Base-by-base conservation (phyloP, 2,888 invertebrate species). In the Drosophila recens region DNA sequence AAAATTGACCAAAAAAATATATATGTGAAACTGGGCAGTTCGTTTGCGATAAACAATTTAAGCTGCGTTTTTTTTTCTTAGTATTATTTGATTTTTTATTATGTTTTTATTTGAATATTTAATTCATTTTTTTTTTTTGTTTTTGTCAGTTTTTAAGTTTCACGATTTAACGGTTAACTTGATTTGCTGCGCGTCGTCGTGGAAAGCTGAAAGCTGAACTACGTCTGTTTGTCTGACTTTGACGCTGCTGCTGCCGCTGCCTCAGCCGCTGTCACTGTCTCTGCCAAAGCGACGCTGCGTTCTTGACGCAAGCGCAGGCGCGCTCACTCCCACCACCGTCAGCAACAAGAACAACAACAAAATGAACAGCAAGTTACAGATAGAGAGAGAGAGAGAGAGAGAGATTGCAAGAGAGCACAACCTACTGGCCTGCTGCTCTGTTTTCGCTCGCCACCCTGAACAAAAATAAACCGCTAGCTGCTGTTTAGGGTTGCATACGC, bases 191-290 rank as follows among this genome's bases (percentile, higher is more conserved):
- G 78, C 79, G 87, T 87, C 81, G 74, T 71, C 71, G 81, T 84
- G 65, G 68, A 80, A 75, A 78, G 54, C 82, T 84, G 71, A 80
- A 75, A 74, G 53, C 83, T 84, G 83, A 82, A 88, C 86, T 82
- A 82, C 88, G 89, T 89, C 88, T 90, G 90, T 73, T 78, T 75
- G 69, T 56, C 67, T 56, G 66, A 36, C 51, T 59, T 59, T 52
- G 62, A 36, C 51, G 48, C 61, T 56, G 62, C 33, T 38, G 34
- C 62, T 54, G 62, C 34, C 9, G 58, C 78, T 33, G 75, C 52
- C 27, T 11, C 49, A 30, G 66, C 64, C 30, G 58, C 76, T 58
- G 72, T 46, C 52, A 49, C 57, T 54, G 54, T 15, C 33, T 23
- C 42, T 36, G 57, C 9, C 33, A 23, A 27, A 4, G 30, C 73